Conservation (phyloP, 2,113 vertebrate genomes). For the Nibea coibor region DNA sequence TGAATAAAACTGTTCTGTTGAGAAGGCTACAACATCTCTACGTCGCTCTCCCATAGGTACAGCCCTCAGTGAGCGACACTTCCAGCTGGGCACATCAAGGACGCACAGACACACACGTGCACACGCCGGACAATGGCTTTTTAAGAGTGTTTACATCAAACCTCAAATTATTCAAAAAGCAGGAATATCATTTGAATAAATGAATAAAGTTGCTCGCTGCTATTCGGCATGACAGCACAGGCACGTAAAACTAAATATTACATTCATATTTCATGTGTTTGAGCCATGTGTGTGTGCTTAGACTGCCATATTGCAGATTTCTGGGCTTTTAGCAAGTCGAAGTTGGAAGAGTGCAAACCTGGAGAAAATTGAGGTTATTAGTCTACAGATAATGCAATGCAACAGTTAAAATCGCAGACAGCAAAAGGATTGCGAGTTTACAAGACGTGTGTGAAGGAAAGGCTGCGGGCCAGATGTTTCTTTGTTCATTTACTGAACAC, state of each 20-base stretch:
- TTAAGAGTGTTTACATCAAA: constrained; percentile 50
- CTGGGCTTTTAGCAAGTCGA: constrained; percentile 37
- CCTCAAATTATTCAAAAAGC: constrained; percentile 52
- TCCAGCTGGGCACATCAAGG: constrained; percentile 40
- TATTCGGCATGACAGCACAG: background rate
- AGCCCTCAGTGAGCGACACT: background rate
- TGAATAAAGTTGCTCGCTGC: constrained; percentile 53
- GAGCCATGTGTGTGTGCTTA: constrained; percentile 12
- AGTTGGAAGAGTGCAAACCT: background rate
- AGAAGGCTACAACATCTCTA: constrained; percentile 4
- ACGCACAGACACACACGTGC: constrained; percentile 12
- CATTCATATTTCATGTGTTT: constrained; percentile 60
- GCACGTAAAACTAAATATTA: constrained; percentile 30
- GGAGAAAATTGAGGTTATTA: background rate
- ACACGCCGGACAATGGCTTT: constrained; percentile 10
- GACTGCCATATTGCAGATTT: constrained; percentile 5
- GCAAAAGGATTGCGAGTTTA: background rate
- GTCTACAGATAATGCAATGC: background rate
- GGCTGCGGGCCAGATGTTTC: background rate
- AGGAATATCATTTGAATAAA: constrained; percentile 70
- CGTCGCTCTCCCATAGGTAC: background rate
- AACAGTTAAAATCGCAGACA: background rate
- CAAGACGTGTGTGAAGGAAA: background rate
- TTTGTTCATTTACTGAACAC: background rate
- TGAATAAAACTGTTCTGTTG: constrained; percentile 10